phyloP scores from a whole-genome alignment of 2,113 vertebrate genomes.

The Mirounga angustirostris region DNA sequence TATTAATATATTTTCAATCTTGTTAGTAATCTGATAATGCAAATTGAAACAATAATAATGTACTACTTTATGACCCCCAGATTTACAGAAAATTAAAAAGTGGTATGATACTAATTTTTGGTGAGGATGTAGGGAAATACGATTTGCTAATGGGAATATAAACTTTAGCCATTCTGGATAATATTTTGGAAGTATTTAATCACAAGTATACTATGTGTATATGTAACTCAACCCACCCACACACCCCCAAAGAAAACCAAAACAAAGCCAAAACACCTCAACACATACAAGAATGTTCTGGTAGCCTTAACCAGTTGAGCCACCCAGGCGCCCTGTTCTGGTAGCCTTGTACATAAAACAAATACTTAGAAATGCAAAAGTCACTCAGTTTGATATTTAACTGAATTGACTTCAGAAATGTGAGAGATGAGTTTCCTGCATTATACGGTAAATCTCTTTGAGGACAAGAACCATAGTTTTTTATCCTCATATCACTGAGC shows the following conservation, averaged over 20 bases:
- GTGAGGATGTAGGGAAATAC: background rate
- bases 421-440: background rate
- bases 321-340: background rate
- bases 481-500: background rate
- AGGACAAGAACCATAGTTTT: background rate
- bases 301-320: too few relatives aligned
- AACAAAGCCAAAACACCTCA: background rate
- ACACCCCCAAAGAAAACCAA: background rate
- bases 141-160: background rate
- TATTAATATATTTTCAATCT: background rate
- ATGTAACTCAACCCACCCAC: background rate
- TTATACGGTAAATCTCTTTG: background rate
- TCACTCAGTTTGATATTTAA: background rate
- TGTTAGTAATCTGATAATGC: background rate
- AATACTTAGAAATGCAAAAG: conserved; percentile 22
- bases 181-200: conserved; percentile 25
- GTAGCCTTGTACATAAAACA: background rate
- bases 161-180: background rate
- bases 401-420: background rate
- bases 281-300: background rate
- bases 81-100: conserved; percentile 1
- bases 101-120: background rate
- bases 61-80: background rate
- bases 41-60: background rate
- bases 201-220: background rate